Evolutionary conservation across 2,113 vertebrate species (phyloP).

Genomic region (Rattus rattus): DNA sequence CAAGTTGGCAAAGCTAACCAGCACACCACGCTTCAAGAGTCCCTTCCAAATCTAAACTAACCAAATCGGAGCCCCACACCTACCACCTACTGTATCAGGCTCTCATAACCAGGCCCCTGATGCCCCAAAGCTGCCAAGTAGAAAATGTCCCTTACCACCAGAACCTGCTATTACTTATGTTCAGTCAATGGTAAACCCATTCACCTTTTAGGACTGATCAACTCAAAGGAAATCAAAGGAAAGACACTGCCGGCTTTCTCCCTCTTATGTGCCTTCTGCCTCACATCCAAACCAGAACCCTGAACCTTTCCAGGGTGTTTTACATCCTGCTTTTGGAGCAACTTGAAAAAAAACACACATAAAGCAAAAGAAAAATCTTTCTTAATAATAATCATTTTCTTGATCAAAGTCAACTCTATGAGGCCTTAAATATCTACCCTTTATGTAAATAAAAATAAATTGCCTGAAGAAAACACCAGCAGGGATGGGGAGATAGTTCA

Average conservation of each 20-base stretch:
- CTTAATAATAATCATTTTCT: not conserved
- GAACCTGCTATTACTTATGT: not conserved
- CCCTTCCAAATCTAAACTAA: not conserved
- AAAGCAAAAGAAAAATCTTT: not conserved
- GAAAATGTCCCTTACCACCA: not conserved
- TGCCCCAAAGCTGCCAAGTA: not conserved
- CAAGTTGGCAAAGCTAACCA: not conserved
- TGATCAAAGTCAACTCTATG: not conserved
- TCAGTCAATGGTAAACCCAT: not conserved
- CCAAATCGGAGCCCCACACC: not conserved
- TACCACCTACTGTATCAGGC: not conserved
- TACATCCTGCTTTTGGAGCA: not conserved
- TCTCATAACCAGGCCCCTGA: not conserved
- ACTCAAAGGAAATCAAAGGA: not conserved
- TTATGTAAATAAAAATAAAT: not conserved
- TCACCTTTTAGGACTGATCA: not conserved
- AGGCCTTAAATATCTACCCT: not conserved
- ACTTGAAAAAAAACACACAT: not conserved
- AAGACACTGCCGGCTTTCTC: not conserved
- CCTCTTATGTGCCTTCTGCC: not conserved
- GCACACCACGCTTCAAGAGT: not conserved
- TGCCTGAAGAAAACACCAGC: not conserved
- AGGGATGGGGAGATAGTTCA: not conserved
- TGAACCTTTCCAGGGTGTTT: fast-evolving
- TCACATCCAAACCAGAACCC: fast-evolving